Evolutionary conservation across 2,797 vertebrate genomes (phyloP).

Genomic region (Heteromormyrus szaboi): DNA sequence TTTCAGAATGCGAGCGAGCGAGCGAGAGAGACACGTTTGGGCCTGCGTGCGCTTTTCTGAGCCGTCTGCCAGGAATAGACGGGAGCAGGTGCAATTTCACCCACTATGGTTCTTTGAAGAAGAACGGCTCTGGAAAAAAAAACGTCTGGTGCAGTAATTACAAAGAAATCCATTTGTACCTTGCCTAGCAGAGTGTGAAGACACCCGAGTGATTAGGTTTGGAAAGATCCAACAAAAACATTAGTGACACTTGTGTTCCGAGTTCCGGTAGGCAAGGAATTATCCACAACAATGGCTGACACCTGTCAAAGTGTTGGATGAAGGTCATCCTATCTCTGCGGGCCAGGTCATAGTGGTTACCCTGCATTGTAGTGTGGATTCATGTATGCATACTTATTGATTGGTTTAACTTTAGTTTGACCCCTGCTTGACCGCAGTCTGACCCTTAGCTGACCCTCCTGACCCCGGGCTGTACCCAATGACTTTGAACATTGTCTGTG

Average conservation of each 20-base stretch:
- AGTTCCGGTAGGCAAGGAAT: not conserved
- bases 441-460: not conserved
- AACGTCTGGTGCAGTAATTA: not conserved
- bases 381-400: not conserved
- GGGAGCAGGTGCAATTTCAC: slow-evolving; percentile 11
- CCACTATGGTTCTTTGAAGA: not conserved
- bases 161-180: slow-evolving; percentile 7
- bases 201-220: not conserved
- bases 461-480: not conserved
- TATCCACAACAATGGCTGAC: not conserved
- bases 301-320: not conserved
- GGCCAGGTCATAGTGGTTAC: not conserved
- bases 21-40: not conserved
- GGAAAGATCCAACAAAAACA: not conserved
- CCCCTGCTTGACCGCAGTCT: not conserved
- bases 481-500: not conserved
- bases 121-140: not conserved
- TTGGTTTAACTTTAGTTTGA: not conserved
- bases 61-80: slow-evolving; percentile 5
- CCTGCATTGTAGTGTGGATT: not conserved
- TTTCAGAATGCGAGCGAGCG: not conserved
- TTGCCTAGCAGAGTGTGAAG: not conserved
- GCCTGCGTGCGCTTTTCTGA: not conserved
- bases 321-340: not conserved
- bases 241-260: not conserved